Evolutionary conservation across 1,140 invertebrate species (phyloP).

Genomic region (Cydia fagiglandana): DNA sequence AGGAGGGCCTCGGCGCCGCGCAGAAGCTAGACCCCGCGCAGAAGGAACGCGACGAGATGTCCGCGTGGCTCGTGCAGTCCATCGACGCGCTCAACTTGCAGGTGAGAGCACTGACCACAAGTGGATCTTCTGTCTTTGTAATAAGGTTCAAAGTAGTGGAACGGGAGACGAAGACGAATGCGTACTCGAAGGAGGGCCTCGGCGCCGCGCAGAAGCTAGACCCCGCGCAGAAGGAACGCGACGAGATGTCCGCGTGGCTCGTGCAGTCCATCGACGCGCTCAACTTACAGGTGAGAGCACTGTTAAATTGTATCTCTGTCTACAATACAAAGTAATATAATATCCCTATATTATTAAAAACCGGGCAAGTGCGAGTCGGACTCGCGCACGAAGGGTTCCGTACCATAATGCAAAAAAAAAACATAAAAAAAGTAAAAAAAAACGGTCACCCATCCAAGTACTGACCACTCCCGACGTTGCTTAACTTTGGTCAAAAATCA

Average conservation of each 20-base stretch:
- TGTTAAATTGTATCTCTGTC: no score
- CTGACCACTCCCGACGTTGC: no score
- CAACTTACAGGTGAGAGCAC: slow-evolving; percentile 84
- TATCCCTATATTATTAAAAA: no score
- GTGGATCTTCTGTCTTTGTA: no score
- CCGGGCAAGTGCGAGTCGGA: no score
- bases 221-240: slow-evolving; percentile 97
- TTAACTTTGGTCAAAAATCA: no score
- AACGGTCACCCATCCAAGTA: no score
- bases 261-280: slow-evolving; percentile 92
- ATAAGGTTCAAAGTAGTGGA: slow-evolving; percentile 98
- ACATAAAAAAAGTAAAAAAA: no score
- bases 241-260: slow-evolving; percentile 97
- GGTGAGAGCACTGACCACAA: slow-evolving; percentile 51
- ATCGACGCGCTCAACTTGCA: slow-evolving; percentile 92
- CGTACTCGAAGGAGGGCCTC: slow-evolving; percentile 99
- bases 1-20: slow-evolving; percentile 98
- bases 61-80: slow-evolving; percentile 94
- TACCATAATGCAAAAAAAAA: no score
- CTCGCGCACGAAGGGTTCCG: no score
- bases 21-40: slow-evolving; percentile 99
- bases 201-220: slow-evolving; percentile 99
- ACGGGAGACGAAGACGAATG: slow-evolving; percentile 99
- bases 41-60: slow-evolving; percentile 97
- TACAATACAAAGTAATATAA: no score